Evolutionary conservation across 2,888 invertebrate genomes (phyloP), one percentile per base, ranked within the genome.

Genomic region (Nowickia ferox): DNA sequence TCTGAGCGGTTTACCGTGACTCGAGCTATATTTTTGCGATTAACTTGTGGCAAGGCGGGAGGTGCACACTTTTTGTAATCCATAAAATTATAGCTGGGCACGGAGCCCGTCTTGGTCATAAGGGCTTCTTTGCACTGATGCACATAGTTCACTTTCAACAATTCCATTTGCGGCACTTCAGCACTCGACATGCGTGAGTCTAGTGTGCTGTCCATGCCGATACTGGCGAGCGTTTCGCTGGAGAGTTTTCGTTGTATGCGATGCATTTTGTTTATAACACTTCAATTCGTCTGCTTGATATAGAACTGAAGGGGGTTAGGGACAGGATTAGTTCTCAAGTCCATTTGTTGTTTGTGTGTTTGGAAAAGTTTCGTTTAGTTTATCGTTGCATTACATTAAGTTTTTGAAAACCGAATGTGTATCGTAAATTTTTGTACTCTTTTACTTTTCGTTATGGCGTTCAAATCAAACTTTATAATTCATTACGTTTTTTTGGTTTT

Each of bases 71-170:
- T 76, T 46, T 88, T 88, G 13, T 86, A 86, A 1, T 84, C 88
- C 57, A 87, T 80, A 61, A 84, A 88, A 63, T 75, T 85, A 17
- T 87, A 87, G 19, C 57, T 81, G 11, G 83, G 72, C 10, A 57
- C n/a, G 2, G 74, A 61, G 10, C 81, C 84, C 0, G 76, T 80
- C 46, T 89, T 91, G 42, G 88, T 88, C 90, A 91, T 90, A 71
- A 91, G 88, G 6, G 91, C 90, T 88, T 90, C 89, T 71, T 91
- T 92, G 82, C 90, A 90, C 79, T 92, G 90, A 65, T 91, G 92
- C 74, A 93, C 92, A 88, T 93, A 93, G 86, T 92, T 92, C 80
- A 93, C 90, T 87, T 93, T 92, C 15, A 93, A 89, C 72, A 93
- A 85, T 84, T 93, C 91, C 93, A 93, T 93, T 88, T 93, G 91